Evolutionary conservation across 2,113 vertebrate genomes (phyloP).

Genomic region (Carassius gibelio): DNA sequence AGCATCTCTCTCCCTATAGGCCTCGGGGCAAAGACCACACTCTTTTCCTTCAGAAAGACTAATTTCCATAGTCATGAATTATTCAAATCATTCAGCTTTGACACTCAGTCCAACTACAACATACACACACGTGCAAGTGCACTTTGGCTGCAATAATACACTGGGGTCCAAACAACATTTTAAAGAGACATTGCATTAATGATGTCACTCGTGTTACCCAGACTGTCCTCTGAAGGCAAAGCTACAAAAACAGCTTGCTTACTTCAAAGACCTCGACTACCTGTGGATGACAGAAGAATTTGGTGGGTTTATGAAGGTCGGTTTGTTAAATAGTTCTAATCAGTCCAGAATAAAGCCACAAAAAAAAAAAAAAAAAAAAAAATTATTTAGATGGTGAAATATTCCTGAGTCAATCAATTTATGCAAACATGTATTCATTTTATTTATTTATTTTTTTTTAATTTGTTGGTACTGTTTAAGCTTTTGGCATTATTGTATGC

Average conservation of each 20-base stretch:
- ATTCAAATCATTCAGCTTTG: constrained; percentile 50
- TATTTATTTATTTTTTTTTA: neutral
- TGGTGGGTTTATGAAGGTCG: constrained; percentile 6
- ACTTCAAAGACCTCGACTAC: constrained; percentile 4
- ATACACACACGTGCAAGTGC: constrained; percentile 29
- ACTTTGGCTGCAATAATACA: constrained; percentile 17
- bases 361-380: neutral
- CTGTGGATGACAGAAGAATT: neutral
- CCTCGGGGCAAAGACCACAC: constrained; percentile 46
- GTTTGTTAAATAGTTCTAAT: neutral
- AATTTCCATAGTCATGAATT: constrained; percentile 57
- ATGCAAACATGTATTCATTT: neutral
- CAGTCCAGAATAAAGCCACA: neutral
- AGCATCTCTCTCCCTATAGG: constrained; percentile 44
- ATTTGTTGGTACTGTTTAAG: no score
- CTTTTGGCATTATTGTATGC: no score
- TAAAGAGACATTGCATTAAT: constrained; percentile 23
- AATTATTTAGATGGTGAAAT: no score
- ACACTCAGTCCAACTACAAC: constrained; percentile 31
- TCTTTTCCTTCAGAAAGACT: constrained; percentile 45
- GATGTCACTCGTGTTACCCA: constrained; percentile 14
- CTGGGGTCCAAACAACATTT: constrained; percentile 12
- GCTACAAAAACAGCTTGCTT: neutral
- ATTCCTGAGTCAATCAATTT: neutral
- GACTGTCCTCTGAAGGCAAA: neutral